These are phyloP conservation scores for Sander vitreus DNA, from an alignment of 2,113 vertebrate genomes.

Conservation along the genomic window DNA sequence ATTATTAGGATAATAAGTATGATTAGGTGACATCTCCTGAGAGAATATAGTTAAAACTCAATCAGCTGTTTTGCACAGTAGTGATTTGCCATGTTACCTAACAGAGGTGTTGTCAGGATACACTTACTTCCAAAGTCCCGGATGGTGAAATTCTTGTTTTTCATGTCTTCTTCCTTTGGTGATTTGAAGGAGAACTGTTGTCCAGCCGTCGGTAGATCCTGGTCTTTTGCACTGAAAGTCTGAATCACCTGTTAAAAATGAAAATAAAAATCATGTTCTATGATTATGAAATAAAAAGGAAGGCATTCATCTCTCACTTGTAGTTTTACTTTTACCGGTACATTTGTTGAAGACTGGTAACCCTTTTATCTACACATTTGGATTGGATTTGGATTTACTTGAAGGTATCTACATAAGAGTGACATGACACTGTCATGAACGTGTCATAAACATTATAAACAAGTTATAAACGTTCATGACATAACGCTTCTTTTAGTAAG, in stretches of 20 bases:
- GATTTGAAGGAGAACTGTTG: constrained; percentile 94
- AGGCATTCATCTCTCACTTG: neutral
- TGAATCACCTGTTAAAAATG: constrained; percentile 91
- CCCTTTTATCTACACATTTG: neutral
- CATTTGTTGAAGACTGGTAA: neutral
- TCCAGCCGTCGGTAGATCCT: constrained; percentile 90
- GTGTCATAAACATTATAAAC: too few relatives aligned
- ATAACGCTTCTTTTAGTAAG: too few relatives aligned
- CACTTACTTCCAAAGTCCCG: constrained; percentile 96
- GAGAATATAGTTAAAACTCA: neutral
- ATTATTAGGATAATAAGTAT: neutral
- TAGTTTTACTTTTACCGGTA: neutral
- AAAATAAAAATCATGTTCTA: neutral
- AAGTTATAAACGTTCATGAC: too few relatives aligned
- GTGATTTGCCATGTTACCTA: neutral
- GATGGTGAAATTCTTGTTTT: constrained; percentile 96
- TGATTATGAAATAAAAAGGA: neutral
- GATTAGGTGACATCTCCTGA: too few relatives aligned
- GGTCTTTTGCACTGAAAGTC: constrained; percentile 90
- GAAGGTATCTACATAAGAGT: too few relatives aligned
- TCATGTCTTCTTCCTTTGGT: constrained; percentile 88
- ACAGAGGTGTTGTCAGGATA: constrained; percentile 14
- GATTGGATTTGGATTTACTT: neutral
- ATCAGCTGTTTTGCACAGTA: neutral
- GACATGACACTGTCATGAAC: too few relatives aligned